A percentile compares a stretch with the other conserved stretches of the same genome.
Evolutionary conservation across 1,140 invertebrate species (phyloP).

Genomic region (Portunus trituberculatus): DNA sequence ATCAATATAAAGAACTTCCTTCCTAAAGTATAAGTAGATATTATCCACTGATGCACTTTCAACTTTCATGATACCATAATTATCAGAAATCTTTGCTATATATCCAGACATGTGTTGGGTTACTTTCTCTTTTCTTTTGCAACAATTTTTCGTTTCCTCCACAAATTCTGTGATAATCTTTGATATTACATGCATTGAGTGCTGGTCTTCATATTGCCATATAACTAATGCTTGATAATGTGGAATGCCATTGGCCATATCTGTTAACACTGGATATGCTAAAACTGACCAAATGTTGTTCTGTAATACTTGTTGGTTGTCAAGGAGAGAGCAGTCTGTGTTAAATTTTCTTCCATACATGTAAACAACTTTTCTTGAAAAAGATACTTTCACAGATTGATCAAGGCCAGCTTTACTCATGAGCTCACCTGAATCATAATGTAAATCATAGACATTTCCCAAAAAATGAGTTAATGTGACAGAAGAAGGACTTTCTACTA

Average conservation of each 20-base stretch:
- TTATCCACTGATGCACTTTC: background rate
- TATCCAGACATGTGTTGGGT: conserved; percentile 46
- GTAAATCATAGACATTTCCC: conserved; percentile 44
- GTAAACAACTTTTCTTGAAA: conserved; percentile 52
- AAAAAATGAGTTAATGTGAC: conserved; percentile 57
- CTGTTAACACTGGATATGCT: conserved; percentile 38
- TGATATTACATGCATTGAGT: conserved; percentile 11
- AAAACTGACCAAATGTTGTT: conserved; percentile 56
- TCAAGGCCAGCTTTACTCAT: conserved; percentile 23
- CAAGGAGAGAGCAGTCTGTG: conserved; percentile 38
- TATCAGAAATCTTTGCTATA: background rate
- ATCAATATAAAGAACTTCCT: conserved; percentile 48
- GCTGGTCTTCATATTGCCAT: conserved; percentile 59
- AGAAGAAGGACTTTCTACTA: background rate
- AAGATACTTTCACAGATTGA: conserved; percentile 50
- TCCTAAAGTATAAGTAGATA: conserved; percentile 21
- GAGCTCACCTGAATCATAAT: conserved; percentile 36
- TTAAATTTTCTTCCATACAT: conserved; percentile 53
- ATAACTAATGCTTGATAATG: conserved; percentile 55
- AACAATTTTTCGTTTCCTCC: background rate
- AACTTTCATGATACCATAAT: conserved; percentile 48
- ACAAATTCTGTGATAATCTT: conserved; percentile 33
- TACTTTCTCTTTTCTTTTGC: background rate
- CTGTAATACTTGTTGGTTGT: conserved; percentile 31
- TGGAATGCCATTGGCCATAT: background rate